A percentile compares a stretch with the other conserved stretches of the same genome.
Evolutionary conservation across 2,888 invertebrate species (phyloP).

Genomic region (Agrotis clavis): DNA sequence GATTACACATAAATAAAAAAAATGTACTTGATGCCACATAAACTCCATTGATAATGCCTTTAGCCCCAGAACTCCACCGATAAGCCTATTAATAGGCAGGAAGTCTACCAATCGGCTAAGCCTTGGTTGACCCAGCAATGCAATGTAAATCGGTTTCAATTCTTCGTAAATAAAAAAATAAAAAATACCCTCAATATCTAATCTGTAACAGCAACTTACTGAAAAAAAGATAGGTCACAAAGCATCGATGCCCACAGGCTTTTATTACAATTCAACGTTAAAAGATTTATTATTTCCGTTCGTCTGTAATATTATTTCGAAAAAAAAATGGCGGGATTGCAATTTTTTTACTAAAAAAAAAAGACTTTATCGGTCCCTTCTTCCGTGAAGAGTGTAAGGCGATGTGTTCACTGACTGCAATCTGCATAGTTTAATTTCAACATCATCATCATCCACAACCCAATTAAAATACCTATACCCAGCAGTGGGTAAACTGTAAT

Average conservation of each 20-base stretch:
- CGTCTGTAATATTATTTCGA: conserved; percentile 49
- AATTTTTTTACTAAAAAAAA: conserved; percentile 50
- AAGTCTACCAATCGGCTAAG: no score
- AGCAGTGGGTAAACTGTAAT: no score
- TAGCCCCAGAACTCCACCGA: no score
- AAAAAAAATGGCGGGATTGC: conserved; percentile 38
- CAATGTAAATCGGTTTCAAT: not conserved
- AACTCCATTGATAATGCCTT: no score
- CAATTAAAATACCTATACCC: no score
- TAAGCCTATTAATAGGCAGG: no score
- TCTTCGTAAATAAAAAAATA: not conserved
- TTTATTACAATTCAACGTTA: conserved; percentile 34
- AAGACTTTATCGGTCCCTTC: conserved; percentile 38
- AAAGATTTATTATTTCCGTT: conserved; percentile 48
- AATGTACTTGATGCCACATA: no score
- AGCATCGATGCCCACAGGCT: not conserved
- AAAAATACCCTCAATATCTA: not conserved
- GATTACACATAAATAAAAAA: no score
- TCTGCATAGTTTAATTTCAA: not conserved
- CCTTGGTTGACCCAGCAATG: no score
- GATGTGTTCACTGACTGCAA: not conserved
- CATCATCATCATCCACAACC: no score
- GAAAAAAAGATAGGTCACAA: not conserved
- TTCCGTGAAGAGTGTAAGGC: conserved; percentile 31
- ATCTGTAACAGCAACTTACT: not conserved